These are phyloP conservation scores for Dufourea novaeangliae DNA, from an alignment of 1,140 invertebrate genomes.

Conservation along the genomic window DNA sequence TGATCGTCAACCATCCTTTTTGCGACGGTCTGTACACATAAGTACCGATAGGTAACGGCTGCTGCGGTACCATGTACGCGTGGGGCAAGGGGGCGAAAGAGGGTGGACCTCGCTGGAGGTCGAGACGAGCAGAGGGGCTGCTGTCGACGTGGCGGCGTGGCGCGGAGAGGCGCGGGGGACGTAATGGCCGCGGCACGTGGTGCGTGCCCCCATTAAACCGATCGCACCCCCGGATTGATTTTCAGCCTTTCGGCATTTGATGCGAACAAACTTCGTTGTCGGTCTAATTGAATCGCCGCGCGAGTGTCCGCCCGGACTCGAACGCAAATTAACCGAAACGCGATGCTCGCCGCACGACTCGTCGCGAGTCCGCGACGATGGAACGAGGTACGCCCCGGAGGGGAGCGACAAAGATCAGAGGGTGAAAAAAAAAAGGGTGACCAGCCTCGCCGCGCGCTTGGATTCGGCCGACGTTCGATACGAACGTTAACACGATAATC, in stretches of 20 bases:
- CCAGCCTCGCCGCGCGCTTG: no score
- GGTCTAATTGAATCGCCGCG: slow-evolving; percentile 78
- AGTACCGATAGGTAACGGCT: slow-evolving; percentile 45
- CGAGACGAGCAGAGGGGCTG: slow-evolving; percentile 12
- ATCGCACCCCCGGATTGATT: slow-evolving; percentile 73
- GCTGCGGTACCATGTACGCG: slow-evolving; percentile 58
- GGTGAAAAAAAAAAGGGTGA: neutral
- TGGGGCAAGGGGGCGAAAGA: slow-evolving; percentile 36
- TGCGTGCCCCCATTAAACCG: slow-evolving; percentile 72
- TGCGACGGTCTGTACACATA: slow-evolving; percentile 24
- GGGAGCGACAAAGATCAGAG: slow-evolving; percentile 1
- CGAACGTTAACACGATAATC: slow-evolving; percentile 55
- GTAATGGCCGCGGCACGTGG: slow-evolving; percentile 70
- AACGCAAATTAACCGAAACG: slow-evolving; percentile 78
- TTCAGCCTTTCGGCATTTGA: slow-evolving; percentile 77
- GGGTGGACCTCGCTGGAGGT: slow-evolving; percentile 22
- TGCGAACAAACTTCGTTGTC: slow-evolving; percentile 76
- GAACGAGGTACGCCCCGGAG: slow-evolving; percentile 46
- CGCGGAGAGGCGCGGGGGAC: slow-evolving; percentile 36
- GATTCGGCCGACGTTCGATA: neutral
- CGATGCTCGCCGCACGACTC: slow-evolving; percentile 49
- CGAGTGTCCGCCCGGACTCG: slow-evolving; percentile 74
- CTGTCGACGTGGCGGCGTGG: neutral
- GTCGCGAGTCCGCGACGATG: slow-evolving; percentile 54
- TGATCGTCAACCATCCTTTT: slow-evolving; percentile 8